A percentile compares a stretch with the other conserved stretches of the same genome.
Evolutionary conservation across 1,140 invertebrate species (phyloP).

Genomic region (Polyergus mexicanus): DNA sequence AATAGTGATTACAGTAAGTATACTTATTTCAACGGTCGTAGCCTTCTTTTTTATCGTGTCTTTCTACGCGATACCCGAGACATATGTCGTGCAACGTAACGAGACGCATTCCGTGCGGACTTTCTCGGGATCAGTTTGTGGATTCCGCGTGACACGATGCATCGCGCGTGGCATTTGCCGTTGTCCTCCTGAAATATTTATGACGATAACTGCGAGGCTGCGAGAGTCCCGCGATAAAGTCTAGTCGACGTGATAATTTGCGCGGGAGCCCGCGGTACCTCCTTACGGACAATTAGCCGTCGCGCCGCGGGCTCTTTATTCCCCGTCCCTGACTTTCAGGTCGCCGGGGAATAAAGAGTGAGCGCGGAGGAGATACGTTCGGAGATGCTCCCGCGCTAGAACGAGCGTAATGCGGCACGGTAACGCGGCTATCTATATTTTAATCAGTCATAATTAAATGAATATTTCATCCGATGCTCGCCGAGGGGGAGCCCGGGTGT

Average conservation of each 20-base stretch:
- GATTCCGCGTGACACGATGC: slow-evolving; percentile 30
- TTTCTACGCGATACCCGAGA: not conserved
- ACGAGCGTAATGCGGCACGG: slow-evolving; percentile 78
- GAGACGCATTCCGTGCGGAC: slow-evolving; percentile 31
- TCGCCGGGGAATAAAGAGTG: slow-evolving; percentile 7
- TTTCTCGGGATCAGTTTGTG: slow-evolving; percentile 37
- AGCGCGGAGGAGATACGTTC: slow-evolving; percentile 27
- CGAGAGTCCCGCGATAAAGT: slow-evolving; percentile 51
- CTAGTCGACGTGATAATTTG: slow-evolving; percentile 62
- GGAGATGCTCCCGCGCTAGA: slow-evolving; percentile 43
- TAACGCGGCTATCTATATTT: slow-evolving; percentile 83
- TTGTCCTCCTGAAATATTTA: slow-evolving; percentile 62
- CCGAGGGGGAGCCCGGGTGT: slow-evolving; percentile 26
- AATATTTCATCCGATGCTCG: slow-evolving; percentile 82
- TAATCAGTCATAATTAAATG: slow-evolving; percentile 84
- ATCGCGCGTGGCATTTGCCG: slow-evolving; percentile 5
- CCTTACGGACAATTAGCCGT: slow-evolving; percentile 68
- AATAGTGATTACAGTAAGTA: not conserved
- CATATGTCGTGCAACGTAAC: not conserved
- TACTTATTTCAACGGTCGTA: not conserved
- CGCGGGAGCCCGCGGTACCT: slow-evolving; percentile 42
- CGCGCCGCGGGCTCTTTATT: slow-evolving; percentile 58
- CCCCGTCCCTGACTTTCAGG: not conserved
- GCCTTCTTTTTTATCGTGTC: not conserved
- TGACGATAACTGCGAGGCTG: slow-evolving; percentile 58